Base-by-base conservation (phyloP, 1,140 invertebrate species). In the Mercenaria mercenaria region DNA sequence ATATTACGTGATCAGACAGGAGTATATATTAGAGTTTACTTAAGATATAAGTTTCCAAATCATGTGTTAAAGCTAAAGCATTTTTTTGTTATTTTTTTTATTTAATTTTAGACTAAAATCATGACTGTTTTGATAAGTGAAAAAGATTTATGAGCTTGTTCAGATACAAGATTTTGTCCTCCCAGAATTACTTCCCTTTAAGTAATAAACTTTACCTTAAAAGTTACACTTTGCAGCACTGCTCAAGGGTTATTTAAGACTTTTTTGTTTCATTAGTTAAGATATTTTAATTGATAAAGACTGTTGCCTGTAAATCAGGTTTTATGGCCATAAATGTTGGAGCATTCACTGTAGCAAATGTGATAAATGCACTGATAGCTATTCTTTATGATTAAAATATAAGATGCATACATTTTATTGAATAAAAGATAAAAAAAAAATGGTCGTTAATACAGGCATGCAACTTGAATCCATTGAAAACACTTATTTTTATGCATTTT, bases 231-330 rank as follows among this genome's bases (percentile, higher is more conserved):
- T 8, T 74, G 0, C 2, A 26, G 3, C 26, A 74, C 2, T 79
- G 10, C 50, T 56, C 10, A 56, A 34, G 26, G 47, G 47, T 47
- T 52, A 79, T 52, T 79, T 34, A 20, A 52, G 18, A 29, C 29
- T 11, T 52, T 79, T 52, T 52, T 47, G 18, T 79, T 52, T 79
- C 26, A 47, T 39, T 64, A 72, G 34, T 39, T 72, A 32, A 39
- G 67, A 72, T 72, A 37, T 41, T 72, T 72, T 72, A 39, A 72
- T 72, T 32, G 67, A 72, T 72, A 37, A 72, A 72, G 8, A 64
- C 6, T 8, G 8, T 39, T 39, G 34, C 10, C 29, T 2, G 34
- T 67, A 67, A 67, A 29, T 32, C 8, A 67, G 34, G n/a, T 26
- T 64, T 64, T 64, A 64, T 72, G 34, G 67, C 13, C 67, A 72